Evolutionary conservation across 1,140 invertebrate species (phyloP), one percentile per base, ranked within the genome.

Genomic region (Mesaphorura yosii): DNA sequence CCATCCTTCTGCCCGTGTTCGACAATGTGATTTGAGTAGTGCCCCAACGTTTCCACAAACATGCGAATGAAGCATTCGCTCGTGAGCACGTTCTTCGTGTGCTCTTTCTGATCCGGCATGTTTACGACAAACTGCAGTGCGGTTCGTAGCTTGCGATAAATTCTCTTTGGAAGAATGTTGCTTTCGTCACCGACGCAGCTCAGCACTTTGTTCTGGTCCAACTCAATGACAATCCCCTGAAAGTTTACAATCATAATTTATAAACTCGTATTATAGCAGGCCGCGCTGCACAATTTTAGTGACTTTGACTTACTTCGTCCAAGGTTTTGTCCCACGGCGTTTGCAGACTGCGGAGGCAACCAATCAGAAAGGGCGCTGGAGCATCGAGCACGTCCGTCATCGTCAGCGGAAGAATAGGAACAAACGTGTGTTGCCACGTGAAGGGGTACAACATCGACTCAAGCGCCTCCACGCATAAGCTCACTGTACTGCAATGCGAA

Each of bases 371-470:
- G 0, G 86, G 86, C 31, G 82, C 78, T 2, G 85, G 84, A 2
- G 83, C 78, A 58, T 81, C 77, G 22, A 82, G 70, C 22, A 87
- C 75, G 53, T 84, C 84, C 55, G 79, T 70, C 60, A 86, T 76
- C 47, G 75, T 72, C 5, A 74, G 64, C 0, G 86, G 84, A n/a
- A 88, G 69, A 38, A 82, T 74, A 2, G 84, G 80, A 26, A 88
- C 79, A 31, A 86, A 76, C 0, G 83, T 82, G 64, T 88, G 83
- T 47, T 82, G 83, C 85, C 85, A 88, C 17, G 73, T 72, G 65
- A 88, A 85, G 20, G 86, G 84, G 70, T 84, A 86, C 19, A 89
- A 68, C n/a, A 84, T 73, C 29, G 76, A 76, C 55, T 79, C 76
- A 3, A 88, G 65, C 0, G 81, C 83, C 68, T 85, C 79, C 46